A percentile compares a stretch with the other conserved stretches of the same genome.
Evolutionary conservation across 2,113 vertebrate genomes (phyloP).

Genomic region (Hassar affinis): DNA sequence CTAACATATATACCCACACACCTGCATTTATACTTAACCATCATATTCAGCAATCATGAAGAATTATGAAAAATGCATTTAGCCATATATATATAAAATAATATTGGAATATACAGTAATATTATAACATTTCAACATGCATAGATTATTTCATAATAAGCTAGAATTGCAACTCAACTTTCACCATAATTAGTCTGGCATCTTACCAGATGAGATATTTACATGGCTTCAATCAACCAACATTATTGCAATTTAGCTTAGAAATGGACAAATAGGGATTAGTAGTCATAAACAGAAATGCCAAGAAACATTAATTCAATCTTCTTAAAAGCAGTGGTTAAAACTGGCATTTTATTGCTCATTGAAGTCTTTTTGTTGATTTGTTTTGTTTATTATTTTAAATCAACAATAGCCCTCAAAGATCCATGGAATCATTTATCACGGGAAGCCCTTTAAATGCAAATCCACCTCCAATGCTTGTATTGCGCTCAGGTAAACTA

Average conservation of each 20-base stretch:
- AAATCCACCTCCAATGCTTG: not conserved
- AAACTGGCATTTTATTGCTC: not conserved
- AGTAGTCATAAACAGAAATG: constrained; percentile 2
- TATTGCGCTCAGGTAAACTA: not conserved
- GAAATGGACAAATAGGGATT: constrained; percentile 17
- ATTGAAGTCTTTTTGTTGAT: not conserved
- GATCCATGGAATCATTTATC: not conserved
- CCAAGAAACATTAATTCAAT: constrained; percentile 21
- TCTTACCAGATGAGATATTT: not conserved
- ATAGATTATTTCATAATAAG: constrained; percentile 5
- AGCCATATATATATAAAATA: not conserved
- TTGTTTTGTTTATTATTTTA: not conserved
- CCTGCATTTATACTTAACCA: not conserved
- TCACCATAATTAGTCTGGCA: constrained; percentile 33
- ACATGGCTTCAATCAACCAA: constrained; percentile 20
- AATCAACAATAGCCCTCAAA: not conserved
- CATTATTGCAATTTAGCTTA: constrained; percentile 29
- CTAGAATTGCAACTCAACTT: constrained; percentile 5
- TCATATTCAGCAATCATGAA: not conserved
- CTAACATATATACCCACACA: constrained; percentile 24
- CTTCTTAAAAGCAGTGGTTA: constrained; percentile 28
- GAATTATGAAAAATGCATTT: not conserved
- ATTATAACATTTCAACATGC: constrained; percentile 4
- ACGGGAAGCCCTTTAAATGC: not conserved
- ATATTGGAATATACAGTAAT: too few relatives aligned